Evolutionary conservation across 2,113 vertebrate species (phyloP).

Genomic region (Engystomops pustulosus): DNA sequence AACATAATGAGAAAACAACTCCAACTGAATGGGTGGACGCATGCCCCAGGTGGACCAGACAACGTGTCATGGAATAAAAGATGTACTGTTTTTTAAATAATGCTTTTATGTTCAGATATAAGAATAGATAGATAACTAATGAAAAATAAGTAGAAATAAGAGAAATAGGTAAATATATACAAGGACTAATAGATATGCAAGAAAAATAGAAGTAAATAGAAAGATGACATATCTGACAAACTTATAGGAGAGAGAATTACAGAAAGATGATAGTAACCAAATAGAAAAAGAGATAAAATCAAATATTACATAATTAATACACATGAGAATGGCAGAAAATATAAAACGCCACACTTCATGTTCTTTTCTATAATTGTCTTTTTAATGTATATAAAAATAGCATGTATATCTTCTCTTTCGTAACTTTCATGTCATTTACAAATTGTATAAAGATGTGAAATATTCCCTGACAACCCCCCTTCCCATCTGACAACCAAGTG

Average conservation of each 20-base stretch:
- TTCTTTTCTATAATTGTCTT: not conserved
- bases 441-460: constrained; percentile 32
- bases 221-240: too few relatives aligned
- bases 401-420: constrained; percentile 32
- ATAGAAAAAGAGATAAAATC: not conserved
- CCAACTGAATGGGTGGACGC: too few relatives aligned
- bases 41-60: too few relatives aligned
- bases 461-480: constrained; percentile 13
- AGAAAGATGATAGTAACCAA: too few relatives aligned
- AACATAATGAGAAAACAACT: too few relatives aligned
- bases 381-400: constrained; percentile 66
- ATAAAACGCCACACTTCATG: not conserved
- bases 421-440: constrained; percentile 58
- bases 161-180: not conserved
- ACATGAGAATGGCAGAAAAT: not conserved
- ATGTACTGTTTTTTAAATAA: too few relatives aligned
- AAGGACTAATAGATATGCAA: not conserved
- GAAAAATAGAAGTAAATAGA: too few relatives aligned
- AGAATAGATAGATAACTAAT: too few relatives aligned
- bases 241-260: too few relatives aligned
- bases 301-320: not conserved
- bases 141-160: too few relatives aligned
- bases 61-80: too few relatives aligned
- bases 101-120: too few relatives aligned
- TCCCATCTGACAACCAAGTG: not conserved